These are phyloP conservation scores for Tetragonula carbonaria DNA, from an alignment of 2,888 invertebrate genomes.

Conservation along the genomic window DNA sequence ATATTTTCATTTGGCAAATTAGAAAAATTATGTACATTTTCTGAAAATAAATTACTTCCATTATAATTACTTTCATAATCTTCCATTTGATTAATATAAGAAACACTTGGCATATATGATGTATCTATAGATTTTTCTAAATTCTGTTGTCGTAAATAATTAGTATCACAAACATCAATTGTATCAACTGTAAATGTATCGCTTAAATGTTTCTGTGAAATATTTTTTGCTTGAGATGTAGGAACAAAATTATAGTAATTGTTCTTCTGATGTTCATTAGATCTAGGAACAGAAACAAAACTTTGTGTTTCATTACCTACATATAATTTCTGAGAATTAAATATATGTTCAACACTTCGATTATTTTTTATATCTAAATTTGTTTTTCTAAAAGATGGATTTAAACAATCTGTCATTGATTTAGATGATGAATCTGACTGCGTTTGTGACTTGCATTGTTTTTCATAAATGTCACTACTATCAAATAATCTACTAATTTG, in stretches of 20 bases:
- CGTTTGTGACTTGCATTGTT: not conserved
- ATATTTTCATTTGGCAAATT: not conserved
- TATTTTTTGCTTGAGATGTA: not conserved
- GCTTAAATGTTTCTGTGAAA: not conserved
- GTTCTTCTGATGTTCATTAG: not conserved
- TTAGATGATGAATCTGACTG: not conserved
- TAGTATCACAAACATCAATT: not conserved
- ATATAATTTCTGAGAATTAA: not conserved
- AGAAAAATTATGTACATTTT: not conserved
- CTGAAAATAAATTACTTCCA: not conserved
- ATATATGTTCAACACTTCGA: not conserved
- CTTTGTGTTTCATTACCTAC: constrained; percentile 3
- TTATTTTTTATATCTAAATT: not conserved
- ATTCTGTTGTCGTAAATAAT: constrained; percentile 12
- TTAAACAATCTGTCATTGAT: not conserved
- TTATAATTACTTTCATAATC: not conserved
- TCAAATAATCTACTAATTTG: not conserved
- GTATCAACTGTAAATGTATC: not conserved
- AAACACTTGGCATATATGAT: constrained; percentile 1
- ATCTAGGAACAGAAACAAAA: constrained; percentile 8
- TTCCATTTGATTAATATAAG: constrained; percentile 8
- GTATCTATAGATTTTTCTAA: not conserved
- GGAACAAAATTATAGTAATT: not conserved
- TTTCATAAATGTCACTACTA: constrained; percentile 4
- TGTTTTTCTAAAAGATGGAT: constrained; percentile 1